Evolutionary conservation across 2,888 invertebrate genomes (phyloP), one percentile per base, ranked within the genome.

Genomic region (Oligia strigilis): DNA sequence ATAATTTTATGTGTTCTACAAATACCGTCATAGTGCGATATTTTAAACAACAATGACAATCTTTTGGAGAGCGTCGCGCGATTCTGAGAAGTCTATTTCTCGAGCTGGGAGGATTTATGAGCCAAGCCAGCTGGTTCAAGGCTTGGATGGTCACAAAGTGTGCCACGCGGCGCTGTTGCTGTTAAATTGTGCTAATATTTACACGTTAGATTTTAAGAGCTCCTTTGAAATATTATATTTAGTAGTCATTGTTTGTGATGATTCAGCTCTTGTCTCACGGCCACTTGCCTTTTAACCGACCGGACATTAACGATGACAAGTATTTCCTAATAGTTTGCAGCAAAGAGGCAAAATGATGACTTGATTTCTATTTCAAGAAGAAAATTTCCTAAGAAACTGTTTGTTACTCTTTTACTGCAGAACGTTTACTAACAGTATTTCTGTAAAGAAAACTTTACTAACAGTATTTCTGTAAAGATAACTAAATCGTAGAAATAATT

Each of bases 161-260:
- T 86, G 84, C 77, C 83, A 78, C 83, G 80, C 79, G 70, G 73
- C 77, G 52, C 23, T 87, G 89, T 84, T 88, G 82, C 85, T 84
- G 81, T 84, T 83, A 75, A 85, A 89, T 82, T 78, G 71, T 89
- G 89, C 88, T 89, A 89, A 89, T 89, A 89, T 89, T 89, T 89
- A 89, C 86, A 81, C 86, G 82, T 86, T 77, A 78, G 72, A 79
- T 87, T 87, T 87, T 85, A 85, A 87, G 87, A 84, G 87, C 85
- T 86, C 80, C 89, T 89, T 89, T 89, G 89, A 89, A 89, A 89
- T 89, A 89, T 89, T 88, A 89, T 88, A 89, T 89, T 87, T 89
- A 89, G 89, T 85, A 87, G 85, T 67, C 83, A 85, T 85, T 85
- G 89, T 86, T 84, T 84, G 65, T 71, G 78, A 88, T 87, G 87